phyloP scores from a whole-genome alignment of 2,113 vertebrate species.

The Malurus alboscapulatus region DNA sequence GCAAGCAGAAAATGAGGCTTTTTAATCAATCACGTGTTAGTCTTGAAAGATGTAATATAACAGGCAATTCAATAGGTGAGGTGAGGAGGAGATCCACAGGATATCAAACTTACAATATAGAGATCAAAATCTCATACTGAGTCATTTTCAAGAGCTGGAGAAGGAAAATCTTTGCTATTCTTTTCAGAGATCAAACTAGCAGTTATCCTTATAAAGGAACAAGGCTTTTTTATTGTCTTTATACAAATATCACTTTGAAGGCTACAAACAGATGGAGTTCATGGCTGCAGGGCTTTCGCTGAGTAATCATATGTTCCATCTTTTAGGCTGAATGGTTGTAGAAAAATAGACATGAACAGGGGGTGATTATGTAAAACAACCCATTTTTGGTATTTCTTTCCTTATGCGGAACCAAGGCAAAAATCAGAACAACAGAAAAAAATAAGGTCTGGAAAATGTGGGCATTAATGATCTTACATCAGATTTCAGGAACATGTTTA shows the following conservation, averaged over 20 bases:
- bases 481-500: neutral
- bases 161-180: conserved; percentile 16
- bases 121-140: conserved; percentile 62
- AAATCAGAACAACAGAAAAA: neutral
- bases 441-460: neutral
- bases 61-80: neutral
- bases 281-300: neutral
- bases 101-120: conserved; percentile 44
- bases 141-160: conserved; percentile 21
- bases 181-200: conserved; percentile 24
- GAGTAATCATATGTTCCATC: neutral
- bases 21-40: conserved; percentile 21
- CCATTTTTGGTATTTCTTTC: neutral
- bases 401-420: neutral
- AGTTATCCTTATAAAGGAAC: conserved; percentile 11
- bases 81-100: conserved; percentile 38
- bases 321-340: neutral
- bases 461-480: neutral
- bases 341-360: neutral
- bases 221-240: conserved; percentile 37
- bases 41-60: conserved; percentile 7
- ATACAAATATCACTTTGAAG: conserved; percentile 25
- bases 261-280: neutral
- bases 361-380: conserved; percentile 25
- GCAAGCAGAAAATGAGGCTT: conserved; percentile 17